phyloP scores from a whole-genome alignment of 2,113 vertebrate genomes.

The Sporophila hypoxantha region DNA sequence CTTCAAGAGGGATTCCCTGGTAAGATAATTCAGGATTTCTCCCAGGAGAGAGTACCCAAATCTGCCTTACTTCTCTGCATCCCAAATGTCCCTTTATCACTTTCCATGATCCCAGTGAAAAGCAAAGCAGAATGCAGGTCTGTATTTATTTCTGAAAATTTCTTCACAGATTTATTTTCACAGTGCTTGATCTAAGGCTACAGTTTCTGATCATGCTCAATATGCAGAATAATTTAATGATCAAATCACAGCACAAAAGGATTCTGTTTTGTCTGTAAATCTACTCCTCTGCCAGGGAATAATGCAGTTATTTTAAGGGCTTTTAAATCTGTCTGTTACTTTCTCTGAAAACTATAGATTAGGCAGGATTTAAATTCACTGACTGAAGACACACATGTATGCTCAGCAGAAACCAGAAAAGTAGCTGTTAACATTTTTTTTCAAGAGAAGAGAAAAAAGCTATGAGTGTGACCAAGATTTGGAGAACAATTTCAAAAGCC shows the following conservation, averaged over 20 bases:
- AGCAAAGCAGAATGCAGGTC: neutral
- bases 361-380: neutral
- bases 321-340: neutral
- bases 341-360: neutral
- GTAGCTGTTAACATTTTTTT: neutral
- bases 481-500: neutral
- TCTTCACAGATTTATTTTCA: neutral
- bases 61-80: neutral
- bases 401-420: neutral
- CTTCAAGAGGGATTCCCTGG: neutral
- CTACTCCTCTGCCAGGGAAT: neutral
- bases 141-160: neutral
- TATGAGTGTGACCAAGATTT: neutral
- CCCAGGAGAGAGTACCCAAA: neutral
- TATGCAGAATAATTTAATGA: neutral
- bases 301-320: neutral
- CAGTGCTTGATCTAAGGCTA: neutral
- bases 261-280: neutral
- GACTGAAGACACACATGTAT: neutral
- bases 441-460: neutral
- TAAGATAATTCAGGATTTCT: neutral
- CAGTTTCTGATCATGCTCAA: neutral
- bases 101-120: neutral
- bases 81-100: neutral
- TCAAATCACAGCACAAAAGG: neutral